Conservation (phyloP, 2,888 invertebrate species). For the Tricholauxania praeusta region DNA sequence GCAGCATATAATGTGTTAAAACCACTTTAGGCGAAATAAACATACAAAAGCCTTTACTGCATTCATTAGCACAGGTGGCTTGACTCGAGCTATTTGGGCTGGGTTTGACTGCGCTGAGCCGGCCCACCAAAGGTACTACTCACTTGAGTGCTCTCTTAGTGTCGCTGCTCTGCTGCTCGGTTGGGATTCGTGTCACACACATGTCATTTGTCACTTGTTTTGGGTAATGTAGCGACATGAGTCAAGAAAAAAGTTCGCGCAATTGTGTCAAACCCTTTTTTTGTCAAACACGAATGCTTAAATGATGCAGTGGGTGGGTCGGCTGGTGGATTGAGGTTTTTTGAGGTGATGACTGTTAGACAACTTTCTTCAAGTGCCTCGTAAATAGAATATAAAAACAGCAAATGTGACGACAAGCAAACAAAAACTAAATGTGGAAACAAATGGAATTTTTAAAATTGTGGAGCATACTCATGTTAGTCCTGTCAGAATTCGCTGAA, state of each 20-base stretch:
- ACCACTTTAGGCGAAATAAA: conserved; percentile 8
- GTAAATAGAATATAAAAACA: conserved; percentile 3
- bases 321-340: neutral
- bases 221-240: conserved; percentile 54
- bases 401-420: conserved; percentile 1
- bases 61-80: neutral
- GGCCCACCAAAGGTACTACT: neutral
- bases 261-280: conserved; percentile 63
- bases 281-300: conserved; percentile 53
- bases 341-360: conserved; percentile 3
- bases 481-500: neutral
- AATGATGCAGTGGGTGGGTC: neutral
- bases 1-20: neutral
- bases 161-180: neutral
- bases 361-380: conserved; percentile 27
- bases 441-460: conserved; percentile 8
- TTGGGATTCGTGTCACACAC: conserved; percentile 32
- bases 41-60: conserved; percentile 39
- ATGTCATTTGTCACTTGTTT: conserved; percentile 53
- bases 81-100: too few species aligned
- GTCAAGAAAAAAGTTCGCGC: conserved; percentile 61
- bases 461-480: neutral
- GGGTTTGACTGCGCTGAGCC: neutral
- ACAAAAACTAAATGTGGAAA: neutral
- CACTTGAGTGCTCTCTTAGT: neutral